Percentiles rank a stretch among this genome's conserved stretches.
These are phyloP conservation scores for Celastrina argiolus DNA, from an alignment of 2,888 invertebrate species.

Conservation along the genomic window DNA sequence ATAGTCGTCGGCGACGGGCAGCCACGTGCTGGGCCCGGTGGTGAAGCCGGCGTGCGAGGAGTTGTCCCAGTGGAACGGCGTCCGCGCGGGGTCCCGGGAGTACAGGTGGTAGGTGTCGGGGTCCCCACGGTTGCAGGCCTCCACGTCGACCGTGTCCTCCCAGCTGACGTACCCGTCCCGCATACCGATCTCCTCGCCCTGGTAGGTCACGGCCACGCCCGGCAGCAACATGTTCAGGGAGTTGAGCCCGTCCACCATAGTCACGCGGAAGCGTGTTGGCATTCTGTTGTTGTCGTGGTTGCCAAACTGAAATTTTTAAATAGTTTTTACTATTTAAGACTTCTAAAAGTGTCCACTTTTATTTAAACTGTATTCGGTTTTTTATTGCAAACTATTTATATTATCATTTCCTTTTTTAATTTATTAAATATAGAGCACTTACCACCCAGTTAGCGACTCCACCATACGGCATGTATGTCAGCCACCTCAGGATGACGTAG, in stretches of 20 bases:
- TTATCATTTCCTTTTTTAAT: too few relatives aligned
- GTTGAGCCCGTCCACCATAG: constrained; percentile 83
- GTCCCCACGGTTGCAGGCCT: constrained; percentile 74
- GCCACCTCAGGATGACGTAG: constrained; percentile 75
- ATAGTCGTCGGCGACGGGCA: constrained; percentile 82
- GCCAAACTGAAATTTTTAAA: constrained; percentile 72
- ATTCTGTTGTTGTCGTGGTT: constrained; percentile 83
- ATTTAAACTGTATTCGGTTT: too few relatives aligned
- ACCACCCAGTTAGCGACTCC: constrained; percentile 82
- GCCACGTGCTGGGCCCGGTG: constrained; percentile 76
- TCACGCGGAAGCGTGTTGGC: constrained; percentile 79
- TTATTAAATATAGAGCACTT: constrained; percentile 44
- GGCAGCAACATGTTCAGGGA: constrained; percentile 84
- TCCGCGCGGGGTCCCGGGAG: constrained; percentile 80
- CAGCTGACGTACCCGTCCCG: constrained; percentile 76
- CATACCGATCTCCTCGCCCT: constrained; percentile 90
- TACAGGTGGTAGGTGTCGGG: constrained; percentile 70
- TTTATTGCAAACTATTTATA: too few relatives aligned
- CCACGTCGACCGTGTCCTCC: constrained; percentile 77
- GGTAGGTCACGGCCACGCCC: constrained; percentile 88
- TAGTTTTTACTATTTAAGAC: background rate
- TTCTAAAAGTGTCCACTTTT: background rate
- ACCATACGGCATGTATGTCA: constrained; percentile 76
- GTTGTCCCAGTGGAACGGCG: constrained; percentile 82
- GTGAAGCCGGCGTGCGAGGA: constrained; percentile 80